These are phyloP conservation scores for Marmota flaviventris DNA, from an alignment of 2,113 vertebrate genomes.

Conservation along the genomic window DNA sequence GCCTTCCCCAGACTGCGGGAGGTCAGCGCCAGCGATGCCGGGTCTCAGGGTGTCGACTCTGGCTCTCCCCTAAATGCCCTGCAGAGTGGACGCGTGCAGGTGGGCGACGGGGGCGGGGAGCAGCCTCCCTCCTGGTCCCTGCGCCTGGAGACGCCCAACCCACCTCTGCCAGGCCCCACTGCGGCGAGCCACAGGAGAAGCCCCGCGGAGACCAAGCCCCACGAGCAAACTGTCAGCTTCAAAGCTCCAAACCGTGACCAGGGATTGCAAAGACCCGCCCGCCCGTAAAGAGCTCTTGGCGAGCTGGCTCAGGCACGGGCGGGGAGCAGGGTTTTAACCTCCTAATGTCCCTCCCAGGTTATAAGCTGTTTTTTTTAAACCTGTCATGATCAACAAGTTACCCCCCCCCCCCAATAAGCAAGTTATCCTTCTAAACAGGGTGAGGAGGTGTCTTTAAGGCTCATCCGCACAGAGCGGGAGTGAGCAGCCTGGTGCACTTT, in stretches of 20 bases:
- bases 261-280: conserved; percentile 83
- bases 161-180: conserved; percentile 33
- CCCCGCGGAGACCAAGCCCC: conserved; percentile 66
- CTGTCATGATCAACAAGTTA: conserved; percentile 85
- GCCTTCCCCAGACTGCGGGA: background rate
- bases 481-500: conserved; percentile 66
- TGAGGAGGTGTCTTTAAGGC: conserved; percentile 77
- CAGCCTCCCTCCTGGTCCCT: background rate
- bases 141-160: conserved; percentile 13
- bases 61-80: background rate
- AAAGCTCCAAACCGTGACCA: conserved; percentile 83
- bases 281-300: conserved; percentile 38
- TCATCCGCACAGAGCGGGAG: conserved; percentile 76
- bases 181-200: conserved; percentile 59
- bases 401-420: conserved; percentile 74
- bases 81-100: background rate
- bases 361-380: conserved; percentile 84
- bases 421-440: conserved; percentile 75
- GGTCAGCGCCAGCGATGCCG: background rate
- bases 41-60: background rate
- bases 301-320: conserved; percentile 63
- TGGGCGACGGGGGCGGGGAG: background rate
- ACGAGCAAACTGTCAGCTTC: conserved; percentile 81
- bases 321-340: conserved; percentile 67
- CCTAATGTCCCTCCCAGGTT: conserved; percentile 65